Evolutionary conservation across 2,888 invertebrate species (phyloP).

Genomic region (Drosophila nr. perissopoda): DNA sequence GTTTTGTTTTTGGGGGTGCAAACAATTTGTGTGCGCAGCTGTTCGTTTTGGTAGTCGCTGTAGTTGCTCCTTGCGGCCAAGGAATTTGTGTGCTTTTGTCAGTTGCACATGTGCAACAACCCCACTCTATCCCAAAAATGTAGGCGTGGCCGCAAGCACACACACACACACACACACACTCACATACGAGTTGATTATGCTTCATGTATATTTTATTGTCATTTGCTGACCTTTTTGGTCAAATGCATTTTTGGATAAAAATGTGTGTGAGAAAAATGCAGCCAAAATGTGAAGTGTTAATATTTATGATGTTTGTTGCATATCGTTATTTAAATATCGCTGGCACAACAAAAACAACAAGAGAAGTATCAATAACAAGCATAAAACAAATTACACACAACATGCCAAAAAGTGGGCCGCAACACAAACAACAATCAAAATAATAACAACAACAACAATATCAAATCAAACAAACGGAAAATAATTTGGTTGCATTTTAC

Average conservation of each 20-base stretch:
- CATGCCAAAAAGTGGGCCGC: slow-evolving; percentile 5
- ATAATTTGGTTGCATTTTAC: slow-evolving; percentile 62
- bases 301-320: slow-evolving; percentile 38
- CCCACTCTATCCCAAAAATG: background rate
- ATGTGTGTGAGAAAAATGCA: slow-evolving; percentile 45
- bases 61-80: slow-evolving; percentile 30
- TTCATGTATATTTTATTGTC: slow-evolving; percentile 54
- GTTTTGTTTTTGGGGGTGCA: slow-evolving; percentile 25
- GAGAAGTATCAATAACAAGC: slow-evolving; percentile 41
- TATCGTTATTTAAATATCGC: slow-evolving; percentile 45
- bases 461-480: slow-evolving; percentile 57
- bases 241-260: slow-evolving; percentile 29
- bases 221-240: slow-evolving; percentile 21
- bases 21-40: slow-evolving; percentile 38
- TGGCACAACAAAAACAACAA: slow-evolving; percentile 46
- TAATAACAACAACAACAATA: slow-evolving; percentile 30
- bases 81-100: slow-evolving; percentile 65
- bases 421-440: slow-evolving; percentile 38
- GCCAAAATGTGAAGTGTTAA: slow-evolving; percentile 53
- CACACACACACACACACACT: background rate
- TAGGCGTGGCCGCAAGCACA: slow-evolving; percentile 38
- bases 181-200: slow-evolving; percentile 46
- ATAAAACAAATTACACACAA: slow-evolving; percentile 20
- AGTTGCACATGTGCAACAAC: slow-evolving; percentile 70
- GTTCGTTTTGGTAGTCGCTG: slow-evolving; percentile 4